Evolutionary conservation across 2,888 invertebrate species (phyloP), one percentile per base, ranked within the genome.

Genomic region (Gari tellinella): DNA sequence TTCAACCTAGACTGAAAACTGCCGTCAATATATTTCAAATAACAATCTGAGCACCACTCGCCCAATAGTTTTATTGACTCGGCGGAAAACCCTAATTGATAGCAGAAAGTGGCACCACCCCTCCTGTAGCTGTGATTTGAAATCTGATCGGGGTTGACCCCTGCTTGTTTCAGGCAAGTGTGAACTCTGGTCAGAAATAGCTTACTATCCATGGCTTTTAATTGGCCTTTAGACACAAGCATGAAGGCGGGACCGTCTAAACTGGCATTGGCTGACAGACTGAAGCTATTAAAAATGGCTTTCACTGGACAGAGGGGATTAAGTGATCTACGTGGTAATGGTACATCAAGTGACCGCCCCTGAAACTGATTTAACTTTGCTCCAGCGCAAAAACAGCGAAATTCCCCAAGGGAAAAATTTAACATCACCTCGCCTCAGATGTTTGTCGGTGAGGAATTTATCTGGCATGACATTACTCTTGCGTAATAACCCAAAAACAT

Each of bases 321-420:
- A 51, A 25, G 38, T 21, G 25, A 19, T 31, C 37, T 19, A 21
- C 69, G 31, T 15, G 61, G 49, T 46, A 69, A 25, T 17, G 62
- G 62, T 2, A 69, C 26, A 25, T 57, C 46, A 19, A 69, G 37
- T 8, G 52, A 51, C 48, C 31, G 40, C 26, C 56, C 56, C 55
- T 63, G 31, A 38, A 62, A 69, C 48, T 62, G 69, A n/a, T 31
- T 56, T 10, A n/a, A 40, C 26, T 45, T 69, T 69, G 31, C 37
- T 43, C 62, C 63, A 62, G n/a, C 61, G 55, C 15, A 69, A 41
- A 31, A 37, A 45, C 17, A 55, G 31, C n/a, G n/a, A 37, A 19
- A 60, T 49, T 15, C 69, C 63, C 69, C 62, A 62, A 12, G 21
- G 48, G 37, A 25, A 23, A 41, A 56, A 45, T 19, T 19, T 55